These are phyloP conservation scores for Penaeus indicus DNA, from an alignment of 1,140 invertebrate genomes.

Conservation along the genomic window DNA sequence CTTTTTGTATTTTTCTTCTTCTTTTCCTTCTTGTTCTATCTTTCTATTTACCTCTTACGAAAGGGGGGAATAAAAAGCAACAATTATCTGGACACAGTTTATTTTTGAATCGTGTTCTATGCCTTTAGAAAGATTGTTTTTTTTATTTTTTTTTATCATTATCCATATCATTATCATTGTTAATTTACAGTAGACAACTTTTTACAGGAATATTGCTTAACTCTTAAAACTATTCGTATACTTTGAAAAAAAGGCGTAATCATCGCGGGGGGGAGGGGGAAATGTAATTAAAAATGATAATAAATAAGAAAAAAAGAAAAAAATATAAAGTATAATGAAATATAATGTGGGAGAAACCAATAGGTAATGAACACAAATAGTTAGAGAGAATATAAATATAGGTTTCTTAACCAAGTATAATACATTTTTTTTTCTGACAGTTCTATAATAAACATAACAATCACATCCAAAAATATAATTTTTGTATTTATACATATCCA, in stretches of 20 bases:
- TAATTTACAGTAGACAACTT: constrained; percentile 64
- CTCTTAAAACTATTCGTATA: constrained; percentile 64
- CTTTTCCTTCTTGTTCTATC: background rate
- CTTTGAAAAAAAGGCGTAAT: constrained; percentile 55
- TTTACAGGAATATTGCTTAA: constrained; percentile 63
- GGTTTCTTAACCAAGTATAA: background rate
- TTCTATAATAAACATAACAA: no score
- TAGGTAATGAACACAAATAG: constrained; percentile 27
- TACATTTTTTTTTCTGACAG: background rate
- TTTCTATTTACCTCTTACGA: background rate
- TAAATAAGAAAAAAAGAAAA: background rate
- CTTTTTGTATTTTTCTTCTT: no score
- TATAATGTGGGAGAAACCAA: background rate
- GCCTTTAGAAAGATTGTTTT: constrained; percentile 56
- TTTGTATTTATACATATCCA: background rate
- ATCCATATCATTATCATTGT: constrained; percentile 59
- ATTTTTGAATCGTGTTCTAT: constrained; percentile 60
- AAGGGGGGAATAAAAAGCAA: background rate
- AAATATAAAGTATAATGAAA: background rate
- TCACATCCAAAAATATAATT: no score
- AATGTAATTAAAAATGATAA: constrained; percentile 1
- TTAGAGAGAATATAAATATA: no score
- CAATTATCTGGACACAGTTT: constrained; percentile 59
- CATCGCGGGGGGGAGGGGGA: constrained; percentile 1
- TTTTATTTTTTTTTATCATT: constrained; percentile 56